These are phyloP conservation scores for Ctenodactylus gundi DNA, from an alignment of 2,113 vertebrate species.

Conservation along the genomic window DNA sequence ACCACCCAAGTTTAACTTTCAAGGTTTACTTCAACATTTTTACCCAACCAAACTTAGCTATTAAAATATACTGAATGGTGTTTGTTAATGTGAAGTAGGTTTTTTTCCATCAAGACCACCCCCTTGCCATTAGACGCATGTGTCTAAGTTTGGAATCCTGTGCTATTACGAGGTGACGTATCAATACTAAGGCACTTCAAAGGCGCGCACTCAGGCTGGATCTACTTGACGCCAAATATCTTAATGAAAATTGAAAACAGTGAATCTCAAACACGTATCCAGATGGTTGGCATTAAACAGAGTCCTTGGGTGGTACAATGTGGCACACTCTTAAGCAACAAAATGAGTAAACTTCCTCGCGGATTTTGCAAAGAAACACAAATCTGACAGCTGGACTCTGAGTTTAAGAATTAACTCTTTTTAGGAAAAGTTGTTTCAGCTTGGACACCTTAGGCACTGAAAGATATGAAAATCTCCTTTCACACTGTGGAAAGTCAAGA, in stretches of 20 bases:
- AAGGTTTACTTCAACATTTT: constrained; percentile 61
- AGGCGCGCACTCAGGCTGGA: background rate
- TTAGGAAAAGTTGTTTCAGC: background rate
- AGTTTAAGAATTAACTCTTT: constrained; percentile 45
- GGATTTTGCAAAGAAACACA: constrained; percentile 36
- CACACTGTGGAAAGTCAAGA: background rate
- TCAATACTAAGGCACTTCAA: constrained; percentile 59
- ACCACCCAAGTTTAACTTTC: constrained; percentile 58
- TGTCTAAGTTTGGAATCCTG: constrained; percentile 4
- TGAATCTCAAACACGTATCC: constrained; percentile 25
- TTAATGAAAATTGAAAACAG: constrained; percentile 60
- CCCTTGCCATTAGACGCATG: background rate
- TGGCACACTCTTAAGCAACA: background rate
- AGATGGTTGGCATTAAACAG: constrained; percentile 36
- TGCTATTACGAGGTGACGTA: background rate
- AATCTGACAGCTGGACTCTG: background rate
- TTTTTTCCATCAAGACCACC: constrained; percentile 37
- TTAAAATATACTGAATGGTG: constrained; percentile 54
- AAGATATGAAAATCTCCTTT: background rate
- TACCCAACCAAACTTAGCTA: constrained; percentile 37
- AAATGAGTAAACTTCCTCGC: constrained; percentile 2
- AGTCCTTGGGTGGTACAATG: constrained; percentile 45
- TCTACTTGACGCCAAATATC: constrained; percentile 53
- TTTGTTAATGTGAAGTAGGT: background rate
- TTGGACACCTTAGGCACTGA: background rate